phyloP scores from a whole-genome alignment of 2,113 vertebrate species.

The Vidua macroura region DNA sequence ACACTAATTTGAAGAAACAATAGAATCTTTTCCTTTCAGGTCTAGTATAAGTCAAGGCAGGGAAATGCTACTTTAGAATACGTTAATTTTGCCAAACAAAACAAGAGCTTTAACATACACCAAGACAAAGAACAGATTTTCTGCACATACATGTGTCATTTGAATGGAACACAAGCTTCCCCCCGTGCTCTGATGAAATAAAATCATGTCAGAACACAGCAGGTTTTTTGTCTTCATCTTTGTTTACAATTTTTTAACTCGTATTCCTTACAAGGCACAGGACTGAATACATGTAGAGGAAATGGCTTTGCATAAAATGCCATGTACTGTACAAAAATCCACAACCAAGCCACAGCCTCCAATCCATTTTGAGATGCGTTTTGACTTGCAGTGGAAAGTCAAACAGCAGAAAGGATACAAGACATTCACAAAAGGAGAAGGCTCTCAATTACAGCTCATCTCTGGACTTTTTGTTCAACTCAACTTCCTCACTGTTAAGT shows the following conservation, averaged over 20 bases:
- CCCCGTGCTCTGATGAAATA: not conserved
- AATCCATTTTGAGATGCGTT: not conserved
- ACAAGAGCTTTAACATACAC: not conserved
- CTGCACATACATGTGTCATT: not conserved
- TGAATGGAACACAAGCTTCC: not conserved
- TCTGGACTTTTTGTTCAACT: not conserved
- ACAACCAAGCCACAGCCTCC: not conserved
- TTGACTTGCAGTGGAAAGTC: not conserved
- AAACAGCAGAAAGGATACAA: not conserved
- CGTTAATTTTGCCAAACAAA: not conserved
- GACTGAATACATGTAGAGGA: not conserved
- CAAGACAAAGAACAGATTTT: not conserved
- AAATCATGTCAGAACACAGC: not conserved
- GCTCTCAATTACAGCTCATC: not conserved
- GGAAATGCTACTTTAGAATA: not conserved
- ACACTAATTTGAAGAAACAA: not conserved
- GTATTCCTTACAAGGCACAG: not conserved
- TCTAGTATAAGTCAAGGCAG: not conserved
- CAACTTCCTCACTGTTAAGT: not conserved
- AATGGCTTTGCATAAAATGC: not conserved
- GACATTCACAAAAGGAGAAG: not conserved
- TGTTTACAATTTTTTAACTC: not conserved
- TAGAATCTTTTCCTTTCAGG: not conserved
- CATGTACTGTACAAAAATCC: fast-evolving
- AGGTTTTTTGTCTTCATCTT: not conserved